A percentile compares a stretch with the other conserved stretches of the same genome.
phyloP scores from a whole-genome alignment of 2,113 vertebrate species.

The Neomonachus schauinslandi region DNA sequence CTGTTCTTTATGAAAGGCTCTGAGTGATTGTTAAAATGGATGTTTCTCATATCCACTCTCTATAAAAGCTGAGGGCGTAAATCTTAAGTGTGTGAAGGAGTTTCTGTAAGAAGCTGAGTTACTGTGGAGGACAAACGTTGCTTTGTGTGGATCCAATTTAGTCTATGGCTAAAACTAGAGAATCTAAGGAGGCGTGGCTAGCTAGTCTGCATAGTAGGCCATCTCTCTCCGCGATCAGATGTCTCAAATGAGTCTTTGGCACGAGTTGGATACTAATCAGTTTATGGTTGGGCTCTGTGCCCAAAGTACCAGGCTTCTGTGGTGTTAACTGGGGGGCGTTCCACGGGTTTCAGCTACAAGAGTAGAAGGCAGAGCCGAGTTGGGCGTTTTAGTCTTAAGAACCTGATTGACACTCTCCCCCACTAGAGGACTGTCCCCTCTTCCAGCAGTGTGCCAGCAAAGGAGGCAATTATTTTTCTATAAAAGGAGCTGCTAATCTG shows the following conservation, averaged over 20 bases:
- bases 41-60: conserved; percentile 39
- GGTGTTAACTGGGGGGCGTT: conserved; percentile 70
- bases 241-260: conserved; percentile 75
- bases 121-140: conserved; percentile 47
- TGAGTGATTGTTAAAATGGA: conserved; percentile 57
- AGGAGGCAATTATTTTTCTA: conserved; percentile 71
- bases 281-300: conserved; percentile 73
- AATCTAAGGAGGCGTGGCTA: not conserved
- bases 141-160: conserved; percentile 67
- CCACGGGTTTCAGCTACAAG: not conserved
- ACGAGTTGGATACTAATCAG: conserved; percentile 64
- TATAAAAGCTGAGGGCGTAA: conserved; percentile 52
- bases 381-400: not conserved
- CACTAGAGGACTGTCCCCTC: not conserved
- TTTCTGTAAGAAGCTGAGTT: conserved; percentile 61
- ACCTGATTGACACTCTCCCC: conserved; percentile 63
- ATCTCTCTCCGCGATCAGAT: conserved; percentile 66
- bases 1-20: conserved; percentile 42
- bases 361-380: not conserved
- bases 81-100: conserved; percentile 65
- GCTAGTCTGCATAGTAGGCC: conserved; percentile 59
- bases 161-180: conserved; percentile 30
- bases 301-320: conserved; percentile 22
- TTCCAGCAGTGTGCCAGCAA: conserved; percentile 18
- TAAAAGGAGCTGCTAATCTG: conserved; percentile 63